Base-by-base conservation (phyloP, 2,113 vertebrate species). In the Corythornis madagascariensis region DNA sequence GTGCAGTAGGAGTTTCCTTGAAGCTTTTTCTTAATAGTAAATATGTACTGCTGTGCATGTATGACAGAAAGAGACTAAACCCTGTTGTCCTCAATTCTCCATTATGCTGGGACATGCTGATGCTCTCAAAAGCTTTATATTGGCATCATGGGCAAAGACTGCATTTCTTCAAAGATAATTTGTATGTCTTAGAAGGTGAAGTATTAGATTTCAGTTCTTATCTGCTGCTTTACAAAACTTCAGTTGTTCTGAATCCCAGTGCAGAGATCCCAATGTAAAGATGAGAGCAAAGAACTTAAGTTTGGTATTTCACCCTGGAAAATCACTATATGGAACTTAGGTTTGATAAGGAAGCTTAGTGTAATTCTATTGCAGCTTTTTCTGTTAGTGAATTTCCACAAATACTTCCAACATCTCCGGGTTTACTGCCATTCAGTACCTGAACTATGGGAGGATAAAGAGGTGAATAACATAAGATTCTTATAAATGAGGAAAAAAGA, bases 51-150 rank as follows among this genome's bases (percentile, higher is more conserved):
- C 16, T 85, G 9, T 59, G 47, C 45, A 25, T 50, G 45, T 55
- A 33, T 55, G 13, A 53, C 45, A 66, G 55, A 40, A 84, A 79
- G 55, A 79, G 13, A 24, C 20, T 69, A 35, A 59, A 75, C 4
- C 1, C 8, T 13, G 14, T 52, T 90, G 17, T 76, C 29, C n/a
- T 61, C 66, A 81, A 57, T 70, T 77, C 7, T 33, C 12, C 0
- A 0, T 1, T 60, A 55, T 26, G 20, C 26, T 50, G 33, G 31
- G 31, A 3, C 24, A 60, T 72, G 17, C 8, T 10, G 1, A 5
- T 73, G 9, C 20, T 73, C 72, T 92, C 10, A 29, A 43, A 72
- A 83, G 16, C 17, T 61, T 86, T 45, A 33, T 80, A 43, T 61
- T 72, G 24, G 3, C 29, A 35, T 45, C 35, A 20, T 69, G 42